These are phyloP conservation scores for Zaprionus ghesquierei DNA, from an alignment of 1,140 invertebrate genomes.

Conservation along the genomic window DNA sequence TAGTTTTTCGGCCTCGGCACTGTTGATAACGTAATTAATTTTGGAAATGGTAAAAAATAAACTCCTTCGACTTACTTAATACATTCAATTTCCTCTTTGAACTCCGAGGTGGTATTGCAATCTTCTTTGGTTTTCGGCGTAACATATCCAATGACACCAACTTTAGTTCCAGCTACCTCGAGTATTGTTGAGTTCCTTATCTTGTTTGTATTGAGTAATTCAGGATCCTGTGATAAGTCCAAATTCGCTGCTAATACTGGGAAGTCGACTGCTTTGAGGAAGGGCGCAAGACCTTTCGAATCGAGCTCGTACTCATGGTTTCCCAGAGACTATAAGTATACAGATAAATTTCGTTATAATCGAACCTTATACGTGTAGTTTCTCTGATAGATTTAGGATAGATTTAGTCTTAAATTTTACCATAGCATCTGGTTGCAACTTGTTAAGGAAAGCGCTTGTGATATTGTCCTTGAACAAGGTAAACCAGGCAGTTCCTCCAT, in stretches of 20 bases:
- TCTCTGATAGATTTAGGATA: conserved; percentile 12
- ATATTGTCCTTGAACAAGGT: conserved; percentile 90
- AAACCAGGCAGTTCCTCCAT: conserved; percentile 93
- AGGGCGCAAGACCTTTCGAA: conserved; percentile 88
- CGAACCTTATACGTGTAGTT: no score
- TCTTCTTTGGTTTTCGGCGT: conserved; percentile 89
- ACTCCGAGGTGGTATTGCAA: conserved; percentile 87
- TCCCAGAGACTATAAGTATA: conserved; percentile 89
- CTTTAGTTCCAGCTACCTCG: conserved; percentile 85
- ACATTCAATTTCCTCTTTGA: conserved; percentile 88
- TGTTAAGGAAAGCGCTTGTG: conserved; percentile 89
- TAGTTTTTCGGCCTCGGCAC: conserved; percentile 86
- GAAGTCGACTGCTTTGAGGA: conserved; percentile 87
- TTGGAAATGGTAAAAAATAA: not conserved
- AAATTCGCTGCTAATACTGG: conserved; percentile 92
- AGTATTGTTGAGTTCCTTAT: conserved; percentile 88
- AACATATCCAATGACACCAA: conserved; percentile 95
- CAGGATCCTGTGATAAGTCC: conserved; percentile 86
- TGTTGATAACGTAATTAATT: conserved; percentile 82
- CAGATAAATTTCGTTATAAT: no score
- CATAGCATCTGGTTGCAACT: conserved; percentile 90
- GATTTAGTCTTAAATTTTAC: conserved; percentile 85
- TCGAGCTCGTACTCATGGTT: conserved; percentile 97
- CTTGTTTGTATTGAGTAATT: conserved; percentile 81
- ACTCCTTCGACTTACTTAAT: conserved; percentile 83